Base-by-base conservation (phyloP, 1,140 invertebrate species). In the Drosophila grimshawi region DNA sequence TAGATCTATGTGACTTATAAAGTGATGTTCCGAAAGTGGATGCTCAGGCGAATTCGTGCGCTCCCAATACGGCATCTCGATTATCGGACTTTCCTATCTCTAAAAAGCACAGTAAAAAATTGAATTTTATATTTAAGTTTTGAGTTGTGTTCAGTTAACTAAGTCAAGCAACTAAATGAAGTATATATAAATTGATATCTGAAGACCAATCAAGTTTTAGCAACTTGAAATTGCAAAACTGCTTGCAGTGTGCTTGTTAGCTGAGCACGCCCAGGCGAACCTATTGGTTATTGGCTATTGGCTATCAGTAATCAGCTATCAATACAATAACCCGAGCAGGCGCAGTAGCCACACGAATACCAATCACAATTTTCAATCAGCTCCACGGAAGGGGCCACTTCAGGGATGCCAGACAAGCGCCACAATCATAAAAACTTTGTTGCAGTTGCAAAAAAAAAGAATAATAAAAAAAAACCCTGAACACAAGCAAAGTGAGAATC, bases 201-300 rank as follows among this genome's bases (percentile, higher is more conserved):
- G 19, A 19, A 19, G 19, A 19, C 19, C 19, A 19, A n/a, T n/a
- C n/a, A n/a, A n/a, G n/a, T 7, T 29, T 0, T 39, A 8, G 0
- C 2, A 39, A 39, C 19, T 19, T 19, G 10, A 39, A 3, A 10
- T 7, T 39, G 7, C 6, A 41, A 5, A 41, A 10, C 10, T 41
- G 39, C 10, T 41, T 41, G 3, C 5, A 39, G 37, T 39, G 6
- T 39, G 19, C 19, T 19, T 19, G 19, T 19, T 19, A 3, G 37
- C 37, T 6, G 57, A 45, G 46, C 56, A 73, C 70, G 70, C 70
- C 68, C 72, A 65, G 29, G 29, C 32, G 59, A 29, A 41, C 11
- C 56, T 63, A 78, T 76, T 86, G 81, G 81, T 69, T 68, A 80
- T 75, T 64, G 48, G 61, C 43, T 57, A 78, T 78, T 75, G 81